Evolutionary conservation across 2,888 invertebrate genomes (phyloP), one percentile per base, ranked within the genome.

Genomic region (Sicus ferrugineus): DNA sequence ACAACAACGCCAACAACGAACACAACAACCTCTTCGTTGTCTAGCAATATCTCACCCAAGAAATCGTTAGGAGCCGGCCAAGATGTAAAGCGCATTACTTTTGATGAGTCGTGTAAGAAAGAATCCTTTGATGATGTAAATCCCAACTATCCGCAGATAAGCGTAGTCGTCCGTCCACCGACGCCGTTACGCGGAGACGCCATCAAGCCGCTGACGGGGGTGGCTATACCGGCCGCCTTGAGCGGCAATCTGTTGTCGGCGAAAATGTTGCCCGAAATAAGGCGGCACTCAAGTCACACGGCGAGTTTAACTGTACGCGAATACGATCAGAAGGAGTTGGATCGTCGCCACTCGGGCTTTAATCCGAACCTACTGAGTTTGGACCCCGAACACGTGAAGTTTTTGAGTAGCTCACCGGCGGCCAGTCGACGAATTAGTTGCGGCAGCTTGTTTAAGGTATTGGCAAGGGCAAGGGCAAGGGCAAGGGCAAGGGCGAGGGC

Each of bases 401-500:
- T 90, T 76, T 84, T 92, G 28, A 92, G 90, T 74, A 91, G 91
- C 78, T 93, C 94, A 1, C 93, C 94, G 4, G 93, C 94, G 68
- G 94, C 95, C 11, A 94, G 95, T 7, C 89, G 96, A 73, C 88
- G 96, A 75, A 96, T 97, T 81, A 96, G 96, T 74, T 95, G 95
- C 83, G 95, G 96, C 71, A 95, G 95, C 79, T 90, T 95, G 74
- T 89, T 95, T 79, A 95, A 89, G 88, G 89, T 89, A 84, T n/a
- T 87, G 21, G 61, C 30, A 34, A 3, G 52, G 28, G 30, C 28
- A 14, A 28, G 11, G 2, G 58, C 16, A 19, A 6, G 21, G 52
- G 11, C 21, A 21, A 7, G 14, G 7, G 34, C 34, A 7, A 34
- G 7, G 7, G 14, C 14, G 34, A 34, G 14, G 34, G 34, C 9